A percentile compares a stretch with the other conserved stretches of the same genome.
phyloP scores from a whole-genome alignment of 2,797 vertebrate genomes.

The Odontamblyopus lacepedii region DNA sequence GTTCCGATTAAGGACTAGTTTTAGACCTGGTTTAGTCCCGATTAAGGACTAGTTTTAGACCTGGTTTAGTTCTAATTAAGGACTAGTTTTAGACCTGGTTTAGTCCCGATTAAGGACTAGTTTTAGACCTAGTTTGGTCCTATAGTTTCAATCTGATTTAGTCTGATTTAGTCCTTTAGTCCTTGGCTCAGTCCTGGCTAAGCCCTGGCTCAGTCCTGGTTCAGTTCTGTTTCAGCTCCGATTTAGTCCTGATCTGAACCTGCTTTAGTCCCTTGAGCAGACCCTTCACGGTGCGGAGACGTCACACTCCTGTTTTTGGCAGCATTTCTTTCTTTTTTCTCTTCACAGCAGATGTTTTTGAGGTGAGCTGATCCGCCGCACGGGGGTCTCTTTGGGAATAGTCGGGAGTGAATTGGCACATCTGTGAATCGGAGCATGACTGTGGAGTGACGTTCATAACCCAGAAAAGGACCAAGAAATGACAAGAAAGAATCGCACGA shows the following conservation, averaged over 20 bases:
- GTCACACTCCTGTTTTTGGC: conserved; percentile 2
- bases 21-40: not conserved
- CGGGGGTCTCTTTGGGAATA: not conserved
- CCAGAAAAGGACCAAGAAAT: not conserved
- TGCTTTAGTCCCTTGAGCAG: not conserved
- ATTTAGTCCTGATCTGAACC: not conserved
- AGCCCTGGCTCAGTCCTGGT: not conserved
- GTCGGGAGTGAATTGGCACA: conserved; percentile 4
- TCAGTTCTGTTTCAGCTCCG: not conserved
- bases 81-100: too few species aligned
- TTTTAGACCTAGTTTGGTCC: not conserved
- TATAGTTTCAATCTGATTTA: too few species aligned
- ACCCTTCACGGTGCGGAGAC: not conserved
- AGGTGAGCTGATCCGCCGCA: not conserved
- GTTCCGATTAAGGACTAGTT: too few species aligned
- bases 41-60: too few species aligned
- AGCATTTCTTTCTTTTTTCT: not conserved
- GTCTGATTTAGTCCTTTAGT: not conserved
- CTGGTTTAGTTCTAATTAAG: not conserved
- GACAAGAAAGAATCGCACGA: not conserved
- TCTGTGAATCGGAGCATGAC: conserved; percentile 6
- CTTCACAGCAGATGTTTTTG: conserved; percentile 1
- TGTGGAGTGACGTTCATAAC: not conserved
- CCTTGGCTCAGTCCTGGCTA: not conserved
- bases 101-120: too few species aligned